Conservation (phyloP, 2,888 invertebrate species). For the Lasioglossum lativentre region DNA sequence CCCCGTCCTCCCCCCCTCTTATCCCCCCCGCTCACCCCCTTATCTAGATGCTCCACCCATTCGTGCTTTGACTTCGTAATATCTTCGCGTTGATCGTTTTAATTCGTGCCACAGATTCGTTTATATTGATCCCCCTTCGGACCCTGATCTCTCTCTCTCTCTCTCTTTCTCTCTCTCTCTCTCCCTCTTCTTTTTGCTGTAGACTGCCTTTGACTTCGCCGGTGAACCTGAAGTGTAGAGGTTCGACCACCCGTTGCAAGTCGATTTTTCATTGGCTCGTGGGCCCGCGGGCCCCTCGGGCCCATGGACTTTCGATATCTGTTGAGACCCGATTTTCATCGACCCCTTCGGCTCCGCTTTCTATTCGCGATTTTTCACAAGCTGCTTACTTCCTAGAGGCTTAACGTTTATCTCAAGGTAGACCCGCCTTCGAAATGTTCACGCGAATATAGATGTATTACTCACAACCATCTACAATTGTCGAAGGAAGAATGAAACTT, state of each 20-base stretch:
- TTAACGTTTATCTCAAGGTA: background rate
- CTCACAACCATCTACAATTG: background rate
- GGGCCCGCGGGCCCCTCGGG: background rate
- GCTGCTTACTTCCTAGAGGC: background rate
- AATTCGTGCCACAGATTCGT: slow-evolving; percentile 10
- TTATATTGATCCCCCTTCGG: slow-evolving; percentile 1
- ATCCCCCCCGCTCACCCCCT: background rate
- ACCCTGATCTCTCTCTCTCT: background rate
- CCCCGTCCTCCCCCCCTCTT: background rate
- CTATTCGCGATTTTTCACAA: background rate
- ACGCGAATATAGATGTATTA: background rate
- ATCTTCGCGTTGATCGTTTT: slow-evolving; percentile 15
- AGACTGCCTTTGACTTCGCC: slow-evolving; percentile 2
- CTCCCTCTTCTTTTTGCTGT: background rate
- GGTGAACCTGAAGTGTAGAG: background rate
- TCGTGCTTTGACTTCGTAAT: slow-evolving; percentile 5
- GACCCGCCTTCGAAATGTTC: background rate
- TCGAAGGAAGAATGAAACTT: background rate
- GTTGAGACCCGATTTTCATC: background rate
- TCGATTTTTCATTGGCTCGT: background rate
- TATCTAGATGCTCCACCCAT: slow-evolving; percentile 29
- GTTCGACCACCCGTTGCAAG: background rate
- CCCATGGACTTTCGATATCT: background rate
- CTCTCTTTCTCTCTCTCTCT: background rate
- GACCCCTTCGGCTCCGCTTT: background rate